A percentile compares a stretch with the other conserved stretches of the same genome.
Conservation (phyloP, 2,797 vertebrate genomes). For the Mastacembelus armatus region DNA sequence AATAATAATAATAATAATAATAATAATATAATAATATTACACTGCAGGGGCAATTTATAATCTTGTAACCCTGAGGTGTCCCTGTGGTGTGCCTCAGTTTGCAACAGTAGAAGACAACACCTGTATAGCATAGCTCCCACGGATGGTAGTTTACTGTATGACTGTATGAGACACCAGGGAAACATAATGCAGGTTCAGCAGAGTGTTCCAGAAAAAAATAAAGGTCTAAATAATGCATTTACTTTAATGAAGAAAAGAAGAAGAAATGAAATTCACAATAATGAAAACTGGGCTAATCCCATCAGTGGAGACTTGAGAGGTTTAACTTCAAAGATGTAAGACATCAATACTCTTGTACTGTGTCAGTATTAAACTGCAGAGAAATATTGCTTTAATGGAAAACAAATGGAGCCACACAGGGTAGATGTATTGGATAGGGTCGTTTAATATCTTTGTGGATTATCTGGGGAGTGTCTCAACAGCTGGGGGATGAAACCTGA, state of each 20-base stretch:
- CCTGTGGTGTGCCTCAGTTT: neutral
- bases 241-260: slow-evolving; percentile 49
- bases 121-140: slow-evolving; percentile 1
- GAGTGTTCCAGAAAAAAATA: slow-evolving; percentile 36
- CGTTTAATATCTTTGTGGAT: slow-evolving; percentile 31
- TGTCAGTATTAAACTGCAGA: slow-evolving; percentile 33
- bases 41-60: neutral
- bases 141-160: neutral
- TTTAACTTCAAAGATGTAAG: slow-evolving; percentile 54
- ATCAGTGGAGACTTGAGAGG: slow-evolving; percentile 31
- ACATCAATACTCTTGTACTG: slow-evolving; percentile 45
- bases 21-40: neutral
- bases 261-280: slow-evolving; percentile 48
- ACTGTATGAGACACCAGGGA: slow-evolving; percentile 5
- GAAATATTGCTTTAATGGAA: slow-evolving; percentile 45
- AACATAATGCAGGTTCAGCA: slow-evolving; percentile 42
- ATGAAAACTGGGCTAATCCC: slow-evolving; percentile 62
- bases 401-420: slow-evolving; percentile 50
- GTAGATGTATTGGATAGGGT: slow-evolving; percentile 5
- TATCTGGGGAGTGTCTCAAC: slow-evolving; percentile 30
- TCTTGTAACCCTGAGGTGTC: neutral
- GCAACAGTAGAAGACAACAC: neutral
- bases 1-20: neutral
- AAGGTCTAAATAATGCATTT: slow-evolving; percentile 56
- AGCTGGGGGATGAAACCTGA: slow-evolving; percentile 49